Base-by-base conservation (phyloP, 2,888 invertebrate species). In the Cosmorhoe ocellata region DNA sequence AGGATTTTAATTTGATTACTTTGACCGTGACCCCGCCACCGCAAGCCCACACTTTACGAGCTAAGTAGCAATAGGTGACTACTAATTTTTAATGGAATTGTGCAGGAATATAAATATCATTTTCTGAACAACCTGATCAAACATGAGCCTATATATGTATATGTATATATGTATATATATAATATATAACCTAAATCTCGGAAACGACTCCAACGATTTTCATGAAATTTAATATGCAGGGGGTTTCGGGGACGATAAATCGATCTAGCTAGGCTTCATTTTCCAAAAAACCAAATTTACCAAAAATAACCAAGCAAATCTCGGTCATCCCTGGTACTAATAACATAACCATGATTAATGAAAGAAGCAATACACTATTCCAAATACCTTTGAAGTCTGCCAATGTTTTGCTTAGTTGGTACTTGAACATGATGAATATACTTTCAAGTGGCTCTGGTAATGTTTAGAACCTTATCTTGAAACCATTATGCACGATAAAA, bases 351-450 rank as follows among this genome's bases (percentile, higher is more conserved):
- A n/a, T n/a, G n/a, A n/a, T n/a, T 11, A 9, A 24, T 7, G 30
- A 24, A 24, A 9, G 31, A 24, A 32, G 32, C 42, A 36, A 26
- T 9, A 45, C n/a, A 41, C 24, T 37, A 39, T 44, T 58, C 51
- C 40, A 10, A 43, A 49, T 59, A 49, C 58, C 69, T 74, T 72
- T 75, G 73, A 76, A 67, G 70, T 72, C 49, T 39, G 52, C 54
- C 64, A 62, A 67, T 67, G 66, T 67, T 70, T 69, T 67, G 68
- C 69, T 67, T 67, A 61, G 60, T 63, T 50, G 63, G 71, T 69
- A 80, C 86, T 86, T 79, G 81, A 84, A 71, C 70, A 71, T 61
- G 51, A 73, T 83, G 74, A 82, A 76, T 51, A 30, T 78, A 73
- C 75, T 67, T 74, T 81, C 77, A 71, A 83, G 82, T 80, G 79